Base-by-base conservation (phyloP, 2,797 vertebrate genomes). In the Oreonectes daqikongensis region DNA sequence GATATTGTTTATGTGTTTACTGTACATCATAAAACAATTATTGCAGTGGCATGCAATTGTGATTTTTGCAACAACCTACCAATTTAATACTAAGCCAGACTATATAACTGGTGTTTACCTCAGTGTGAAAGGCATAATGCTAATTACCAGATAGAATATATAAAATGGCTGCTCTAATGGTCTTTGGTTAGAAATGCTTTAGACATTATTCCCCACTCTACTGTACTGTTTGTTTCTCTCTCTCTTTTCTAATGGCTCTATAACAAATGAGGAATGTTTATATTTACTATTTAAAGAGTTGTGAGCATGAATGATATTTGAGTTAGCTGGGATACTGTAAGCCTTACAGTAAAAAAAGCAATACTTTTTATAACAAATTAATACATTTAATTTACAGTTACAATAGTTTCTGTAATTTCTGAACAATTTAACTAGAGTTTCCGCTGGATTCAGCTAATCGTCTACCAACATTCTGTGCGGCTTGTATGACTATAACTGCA, bases 51-150 rank as follows among this genome's bases (percentile, higher is more conserved):
- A 53, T 53, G 50, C 7, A 53, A 22, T 14, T 22, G 50, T 53
- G 5, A 35, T 20, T 20, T 50, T n/a, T 50, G 48, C 10, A 53
- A 22, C 22, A 53, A 53, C 4, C 52, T 20, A 22, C 9, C 22
- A 24, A 53, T 53, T 10, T 24, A 12, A 22, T 24, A 10, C 52
- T 53, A 2, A 77, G 8, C 35, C 35, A 35, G 22, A 71, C 63
- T 14, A 65, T 52, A 76, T 72, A 64, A 53, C 69, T 69, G 46
- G 65, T 63, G 72, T 79, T 40, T 80, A 40, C 67, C 60, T 55
- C 69, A 81, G 32, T 69, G 69, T 76, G 68, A 55, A 65, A 53
- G 22, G 24, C 60, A 68, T 74, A 79, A 71, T 75, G 73, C 70
- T 28, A 30, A 53, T 3, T 74, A 59, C 53, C 76, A 75, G 65